A percentile compares a stretch with the other conserved stretches of the same genome.
phyloP scores from a whole-genome alignment of 2,113 vertebrate genomes.

The Pseudopodoces humilis region DNA sequence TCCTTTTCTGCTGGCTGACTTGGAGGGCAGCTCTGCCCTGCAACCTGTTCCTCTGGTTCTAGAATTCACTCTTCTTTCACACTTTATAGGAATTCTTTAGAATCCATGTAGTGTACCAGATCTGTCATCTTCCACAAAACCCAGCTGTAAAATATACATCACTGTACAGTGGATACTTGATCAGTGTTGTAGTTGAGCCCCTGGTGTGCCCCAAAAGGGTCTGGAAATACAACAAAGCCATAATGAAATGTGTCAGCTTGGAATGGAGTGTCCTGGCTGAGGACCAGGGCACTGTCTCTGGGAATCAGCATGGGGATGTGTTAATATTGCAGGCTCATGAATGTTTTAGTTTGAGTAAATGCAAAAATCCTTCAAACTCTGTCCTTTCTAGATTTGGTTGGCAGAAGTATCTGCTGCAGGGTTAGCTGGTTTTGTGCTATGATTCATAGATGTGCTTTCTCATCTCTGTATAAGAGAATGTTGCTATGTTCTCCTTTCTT shows the following conservation, averaged over 20 bases:
- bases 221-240: not conserved
- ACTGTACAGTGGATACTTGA: not conserved
- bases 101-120: not conserved
- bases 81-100: not conserved
- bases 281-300: not conserved
- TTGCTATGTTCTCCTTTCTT: not conserved
- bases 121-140: not conserved
- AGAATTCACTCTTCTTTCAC: not conserved
- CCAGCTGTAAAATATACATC: not conserved
- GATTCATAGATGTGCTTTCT: conserved; percentile 26
- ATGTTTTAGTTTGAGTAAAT: conserved; percentile 46
- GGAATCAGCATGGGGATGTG: not conserved
- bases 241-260: not conserved
- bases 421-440: not conserved
- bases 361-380: conserved; percentile 6
- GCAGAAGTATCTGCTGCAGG: not conserved
- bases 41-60: not conserved
- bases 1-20: not conserved
- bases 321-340: conserved; percentile 34
- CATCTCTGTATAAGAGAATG: not conserved
- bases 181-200: not conserved
- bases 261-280: not conserved
- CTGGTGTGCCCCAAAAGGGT: not conserved
- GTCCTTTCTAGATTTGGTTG: not conserved
- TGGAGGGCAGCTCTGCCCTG: not conserved